Base-by-base conservation (phyloP, 2,888 invertebrate genomes). In the Caenorhabditis japonica region DNA sequence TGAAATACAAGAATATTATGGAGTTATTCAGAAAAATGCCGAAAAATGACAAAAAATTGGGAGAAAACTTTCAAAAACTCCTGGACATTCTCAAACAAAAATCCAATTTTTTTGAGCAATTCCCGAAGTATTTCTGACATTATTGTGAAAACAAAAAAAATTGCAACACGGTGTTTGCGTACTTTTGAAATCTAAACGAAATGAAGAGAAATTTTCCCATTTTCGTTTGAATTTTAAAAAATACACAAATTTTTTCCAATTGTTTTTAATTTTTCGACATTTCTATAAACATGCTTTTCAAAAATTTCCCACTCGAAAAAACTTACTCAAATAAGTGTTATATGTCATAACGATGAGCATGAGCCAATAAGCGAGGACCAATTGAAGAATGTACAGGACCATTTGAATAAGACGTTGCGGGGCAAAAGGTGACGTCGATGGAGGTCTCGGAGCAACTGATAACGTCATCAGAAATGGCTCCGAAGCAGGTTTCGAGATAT, bases 311-410 rank as follows among this genome's bases (percentile, higher is more conserved):
- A n/a, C n/a, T n/a, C n/a, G n/a, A n/a, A 51, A 38, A 27, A 59
- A 59, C 79, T 56, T 15, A 81, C 81, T 83, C 52, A 85, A 69
- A 51, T 78, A 85, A 15, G 76, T 77, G 75, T 86, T 86, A 76
- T 84, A 86, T 23, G 86, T 86, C 86, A 86, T 86, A 15, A 79
- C 80, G 56, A 84, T 80, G 30, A 86, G 81, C 86, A 86, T 86
- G 23, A 85, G 73, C 81, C 82, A 84, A 60, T 86, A 86, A 13
- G 86, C 86, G 46, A 86, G 70, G 7, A 83, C 75, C 41, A 86
- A 74, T 61, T 86, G 86, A 5, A 83, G 39, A 43, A 77, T 56
- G 53, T 79, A 79, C 30, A 79, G 47, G 12, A 60, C 39, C 33
- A 74, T 64, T 33, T 75, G 66, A 19, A 77, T 52, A 25, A 79